Conservation (phyloP, 2,797 vertebrate species). For the Glossophaga mutica region DNA sequence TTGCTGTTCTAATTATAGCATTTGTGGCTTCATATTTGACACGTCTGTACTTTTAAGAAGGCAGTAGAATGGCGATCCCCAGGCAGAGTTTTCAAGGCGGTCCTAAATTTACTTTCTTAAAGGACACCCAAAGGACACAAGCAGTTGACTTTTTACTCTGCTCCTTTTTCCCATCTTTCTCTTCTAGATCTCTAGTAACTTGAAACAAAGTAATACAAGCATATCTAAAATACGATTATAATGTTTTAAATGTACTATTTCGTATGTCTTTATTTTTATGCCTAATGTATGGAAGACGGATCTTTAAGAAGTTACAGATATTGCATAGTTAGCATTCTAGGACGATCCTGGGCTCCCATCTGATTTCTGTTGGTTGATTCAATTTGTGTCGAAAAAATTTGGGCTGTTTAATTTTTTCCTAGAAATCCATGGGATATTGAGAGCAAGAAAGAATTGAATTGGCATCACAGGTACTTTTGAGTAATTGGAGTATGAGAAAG, state of each 20-base stretch:
- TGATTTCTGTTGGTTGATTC: background rate
- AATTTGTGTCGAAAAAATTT: background rate
- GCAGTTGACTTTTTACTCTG: background rate
- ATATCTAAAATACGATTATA: background rate
- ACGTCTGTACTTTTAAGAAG: background rate
- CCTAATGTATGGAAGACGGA: background rate
- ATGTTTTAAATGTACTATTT: background rate
- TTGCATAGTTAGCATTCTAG: background rate
- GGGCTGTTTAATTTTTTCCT: background rate
- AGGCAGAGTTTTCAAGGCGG: slow-evolving; percentile 7
- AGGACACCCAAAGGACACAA: background rate
- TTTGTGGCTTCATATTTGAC: background rate
- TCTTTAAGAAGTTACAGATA: background rate
- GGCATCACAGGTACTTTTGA: background rate
- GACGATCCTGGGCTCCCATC: background rate
- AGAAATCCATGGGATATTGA: background rate
- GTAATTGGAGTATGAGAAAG: background rate
- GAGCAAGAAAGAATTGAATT: slow-evolving; percentile 24
- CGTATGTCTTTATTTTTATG: background rate
- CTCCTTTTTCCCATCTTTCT: background rate
- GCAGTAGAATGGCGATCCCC: background rate
- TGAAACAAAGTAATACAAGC: slow-evolving; percentile 15
- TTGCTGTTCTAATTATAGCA: slow-evolving; percentile 24
- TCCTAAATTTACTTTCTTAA: slow-evolving; percentile 2
- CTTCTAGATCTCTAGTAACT: background rate